Evolutionary conservation across 2,113 vertebrate species (phyloP).

Genomic region (Mellivora capensis): DNA sequence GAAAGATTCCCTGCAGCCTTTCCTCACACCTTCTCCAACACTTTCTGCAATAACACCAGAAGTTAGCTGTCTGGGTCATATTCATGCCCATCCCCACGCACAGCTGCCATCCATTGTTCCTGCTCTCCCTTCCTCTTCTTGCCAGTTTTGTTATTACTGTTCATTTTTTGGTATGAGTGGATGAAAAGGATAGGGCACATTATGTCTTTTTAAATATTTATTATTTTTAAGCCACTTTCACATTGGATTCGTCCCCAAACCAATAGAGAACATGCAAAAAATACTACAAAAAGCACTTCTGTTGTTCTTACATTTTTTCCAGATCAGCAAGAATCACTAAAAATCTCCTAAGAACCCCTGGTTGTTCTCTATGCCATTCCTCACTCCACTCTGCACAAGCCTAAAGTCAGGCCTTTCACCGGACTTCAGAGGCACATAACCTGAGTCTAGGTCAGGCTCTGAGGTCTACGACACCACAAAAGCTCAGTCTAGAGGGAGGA

Average conservation of each 20-base stretch:
- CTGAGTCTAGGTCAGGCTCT: neutral
- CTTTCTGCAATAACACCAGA: neutral
- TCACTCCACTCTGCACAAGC: neutral
- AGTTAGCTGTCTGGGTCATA: rapidly evolving
- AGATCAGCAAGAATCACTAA: conserved; percentile 34
- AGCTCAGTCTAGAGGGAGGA: neutral
- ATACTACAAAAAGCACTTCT: conserved; percentile 6
- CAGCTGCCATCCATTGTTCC: rapidly evolving
- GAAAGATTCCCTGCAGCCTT: neutral
- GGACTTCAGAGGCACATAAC: neutral
- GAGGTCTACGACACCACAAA: neutral
- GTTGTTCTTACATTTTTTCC: conserved; percentile 54
- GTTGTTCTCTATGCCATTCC: neutral
- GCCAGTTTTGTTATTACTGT: neutral
- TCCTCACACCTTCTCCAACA: neutral
- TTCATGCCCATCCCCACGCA: rapidly evolving
- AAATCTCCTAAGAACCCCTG: neutral
- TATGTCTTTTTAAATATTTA: conserved; percentile 45
- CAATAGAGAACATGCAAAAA: conserved; percentile 37
- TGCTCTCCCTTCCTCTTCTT: neutral
- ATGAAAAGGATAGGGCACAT: neutral
- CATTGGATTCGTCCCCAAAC: conserved; percentile 42
- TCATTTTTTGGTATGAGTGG: neutral
- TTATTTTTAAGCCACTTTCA: conserved; percentile 36
- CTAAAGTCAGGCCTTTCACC: neutral